Conservation (phyloP, 2,888 invertebrate species). For the Drosophila cracens region DNA sequence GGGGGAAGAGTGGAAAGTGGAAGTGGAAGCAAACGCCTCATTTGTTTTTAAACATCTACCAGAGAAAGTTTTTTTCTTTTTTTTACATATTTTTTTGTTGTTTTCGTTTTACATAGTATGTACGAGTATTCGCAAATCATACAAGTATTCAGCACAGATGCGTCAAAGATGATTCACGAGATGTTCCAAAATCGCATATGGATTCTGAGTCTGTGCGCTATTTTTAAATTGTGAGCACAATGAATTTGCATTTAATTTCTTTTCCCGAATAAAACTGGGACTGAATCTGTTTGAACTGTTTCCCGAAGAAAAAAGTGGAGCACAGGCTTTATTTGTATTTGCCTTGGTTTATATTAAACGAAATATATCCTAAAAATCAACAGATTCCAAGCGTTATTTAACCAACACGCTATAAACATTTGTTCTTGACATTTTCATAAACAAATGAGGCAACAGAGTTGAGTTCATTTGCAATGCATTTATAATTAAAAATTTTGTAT, state of each 20-base stretch:
- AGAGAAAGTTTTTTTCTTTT: slow-evolving; percentile 34
- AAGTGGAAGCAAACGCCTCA: slow-evolving; percentile 25
- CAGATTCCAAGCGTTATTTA: not conserved
- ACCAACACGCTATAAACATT: not conserved
- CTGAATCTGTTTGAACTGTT: slow-evolving; percentile 4
- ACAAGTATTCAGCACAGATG: slow-evolving; percentile 36
- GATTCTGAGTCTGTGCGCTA: slow-evolving; percentile 40
- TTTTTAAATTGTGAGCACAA: slow-evolving; percentile 44
- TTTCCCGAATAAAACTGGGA: not conserved
- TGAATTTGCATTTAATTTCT: slow-evolving; percentile 15
- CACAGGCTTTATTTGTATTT: not conserved
- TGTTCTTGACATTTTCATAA: not conserved
- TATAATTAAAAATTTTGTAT: not conserved
- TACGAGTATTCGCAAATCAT: slow-evolving; percentile 27
- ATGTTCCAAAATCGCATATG: slow-evolving; percentile 51
- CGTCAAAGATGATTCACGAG: slow-evolving; percentile 46
- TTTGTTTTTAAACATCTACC: slow-evolving; percentile 33
- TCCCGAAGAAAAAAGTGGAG: slow-evolving; percentile 2
- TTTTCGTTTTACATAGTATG: slow-evolving; percentile 5
- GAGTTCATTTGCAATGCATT: not conserved
- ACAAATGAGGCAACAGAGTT: not conserved
- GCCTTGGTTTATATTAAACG: not conserved
- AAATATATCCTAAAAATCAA: not conserved
- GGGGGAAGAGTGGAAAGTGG: not conserved
- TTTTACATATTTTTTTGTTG: not conserved